phyloP scores from a whole-genome alignment of 2,888 invertebrate genomes.

The Drosophila leonis region DNA sequence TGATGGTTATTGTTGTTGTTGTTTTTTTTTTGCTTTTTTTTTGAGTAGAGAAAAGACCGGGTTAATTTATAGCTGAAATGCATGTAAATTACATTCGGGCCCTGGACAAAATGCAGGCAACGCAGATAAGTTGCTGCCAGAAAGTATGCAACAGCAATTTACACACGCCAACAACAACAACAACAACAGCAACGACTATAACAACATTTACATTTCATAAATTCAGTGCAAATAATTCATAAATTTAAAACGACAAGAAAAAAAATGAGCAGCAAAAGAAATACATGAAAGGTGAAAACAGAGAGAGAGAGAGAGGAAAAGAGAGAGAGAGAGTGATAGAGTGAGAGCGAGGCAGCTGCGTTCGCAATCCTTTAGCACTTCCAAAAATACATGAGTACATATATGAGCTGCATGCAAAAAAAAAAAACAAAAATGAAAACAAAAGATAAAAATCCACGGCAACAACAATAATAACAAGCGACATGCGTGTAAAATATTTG shows the following conservation, averaged over 20 bases:
- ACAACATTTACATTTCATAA: slow-evolving; percentile 72
- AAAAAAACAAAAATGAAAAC: neutral
- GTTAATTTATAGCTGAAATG: slow-evolving; percentile 68
- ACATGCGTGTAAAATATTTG: slow-evolving; percentile 67
- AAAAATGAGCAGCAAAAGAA: slow-evolving; percentile 2
- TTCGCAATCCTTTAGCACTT: slow-evolving; percentile 1
- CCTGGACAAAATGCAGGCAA: slow-evolving; percentile 52
- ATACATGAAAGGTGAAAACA: slow-evolving; percentile 27
- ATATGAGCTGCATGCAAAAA: slow-evolving; percentile 17
- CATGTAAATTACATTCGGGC: slow-evolving; percentile 69
- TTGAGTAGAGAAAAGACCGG: slow-evolving; percentile 24
- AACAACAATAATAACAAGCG: slow-evolving; percentile 21
- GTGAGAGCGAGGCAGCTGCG: neutral
- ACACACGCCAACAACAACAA: slow-evolving; percentile 8
- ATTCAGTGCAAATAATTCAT: slow-evolving; percentile 77
- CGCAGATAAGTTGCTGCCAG: slow-evolving; percentile 66
- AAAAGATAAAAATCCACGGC: slow-evolving; percentile 11
- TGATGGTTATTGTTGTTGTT: neutral
- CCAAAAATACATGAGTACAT: slow-evolving; percentile 12
- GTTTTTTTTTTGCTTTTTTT: slow-evolving; percentile 8
- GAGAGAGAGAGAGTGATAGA: neutral
- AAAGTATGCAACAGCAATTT: slow-evolving; percentile 50
- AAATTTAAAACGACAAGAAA: slow-evolving; percentile 58
- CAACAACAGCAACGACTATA: slow-evolving; percentile 1
- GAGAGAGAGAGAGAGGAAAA: neutral